Base-by-base conservation (phyloP, 2,888 invertebrate species). In the Geophilus truncorum region DNA sequence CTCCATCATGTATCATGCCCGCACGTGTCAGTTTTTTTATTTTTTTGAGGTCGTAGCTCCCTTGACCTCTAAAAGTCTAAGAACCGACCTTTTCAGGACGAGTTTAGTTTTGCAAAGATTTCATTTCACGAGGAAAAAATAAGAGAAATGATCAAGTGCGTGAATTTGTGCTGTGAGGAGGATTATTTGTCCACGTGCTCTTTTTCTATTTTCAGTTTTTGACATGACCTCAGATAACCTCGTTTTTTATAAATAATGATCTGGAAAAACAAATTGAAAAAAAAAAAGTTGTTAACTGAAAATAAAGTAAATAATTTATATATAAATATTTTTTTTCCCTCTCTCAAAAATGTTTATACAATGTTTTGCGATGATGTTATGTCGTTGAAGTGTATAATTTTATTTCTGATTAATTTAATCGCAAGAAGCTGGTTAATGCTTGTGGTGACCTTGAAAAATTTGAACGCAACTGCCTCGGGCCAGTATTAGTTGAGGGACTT, bases 61-160 rank as follows among this genome's bases (percentile, higher is more conserved):
- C 57, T 62, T 62, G 57, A 62, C 57, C 57, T 62, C 57, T 62
- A 62, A 62, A 62, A 62, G 57, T n/a, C n/a, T n/a, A n/a, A n/a
- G n/a, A n/a, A n/a, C n/a, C n/a, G n/a, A 18, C 18, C 57, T 62
- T 23, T 62, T 62, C 57, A 62, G 21, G 57, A 62, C 57, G 57
- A 62, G 57, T 62, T 62, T 62, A 62, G 57, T 21, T 62, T 62
- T 62, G 57, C 57, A 62, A 62, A 62, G 57, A 62, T 62, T 62
- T 62, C 57, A 18, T 62, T 62, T 62, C 57, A 62, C 23, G 57
- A 62, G 23, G 57, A 23, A 1, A 57, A 18, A 23, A 62, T 21
- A 62, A 62, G 10, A 62, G 21, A 18, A 18, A 62, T 21, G 21
- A 23, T n/a, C 18, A 15, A n/a, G 6, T 18, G 57, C 57, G 7